phyloP scores from a whole-genome alignment of 2,797 vertebrate species.

The Tiaroga cobitis region DNA sequence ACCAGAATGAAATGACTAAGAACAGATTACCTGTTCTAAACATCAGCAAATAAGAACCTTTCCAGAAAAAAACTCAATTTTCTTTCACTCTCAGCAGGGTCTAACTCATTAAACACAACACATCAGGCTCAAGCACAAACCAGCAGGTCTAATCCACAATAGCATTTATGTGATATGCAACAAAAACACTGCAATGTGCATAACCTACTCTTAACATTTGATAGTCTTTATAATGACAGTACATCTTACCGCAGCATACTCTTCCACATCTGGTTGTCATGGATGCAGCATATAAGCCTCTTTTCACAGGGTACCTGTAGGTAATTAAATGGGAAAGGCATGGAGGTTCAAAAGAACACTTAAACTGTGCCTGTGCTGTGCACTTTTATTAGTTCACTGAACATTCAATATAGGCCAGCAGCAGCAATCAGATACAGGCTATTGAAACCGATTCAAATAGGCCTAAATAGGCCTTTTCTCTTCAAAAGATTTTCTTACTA shows the following conservation, averaged over 20 bases:
- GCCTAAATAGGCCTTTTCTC: background rate
- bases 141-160: background rate
- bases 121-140: background rate
- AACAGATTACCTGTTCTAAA: constrained; percentile 27
- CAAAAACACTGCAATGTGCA: background rate
- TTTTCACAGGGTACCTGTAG: constrained; percentile 75
- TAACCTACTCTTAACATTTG: background rate
- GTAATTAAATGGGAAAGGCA: constrained; percentile 76
- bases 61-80: background rate
- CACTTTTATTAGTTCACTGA: constrained; percentile 13
- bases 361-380: constrained; percentile 16
- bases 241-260: background rate
- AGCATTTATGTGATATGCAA: background rate
- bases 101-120: background rate
- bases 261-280: constrained; percentile 72
- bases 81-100: background rate
- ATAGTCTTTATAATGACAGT: constrained; percentile 9
- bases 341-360: constrained; percentile 53
- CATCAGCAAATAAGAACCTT: constrained; percentile 11
- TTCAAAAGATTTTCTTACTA: background rate
- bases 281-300: constrained; percentile 77
- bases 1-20: constrained; percentile 2
- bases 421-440: background rate
- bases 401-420: constrained; percentile 7
- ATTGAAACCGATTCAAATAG: background rate